These are phyloP conservation scores for Chrysomallon squamiferum DNA, from an alignment of 1,140 invertebrate species.

Conservation along the genomic window DNA sequence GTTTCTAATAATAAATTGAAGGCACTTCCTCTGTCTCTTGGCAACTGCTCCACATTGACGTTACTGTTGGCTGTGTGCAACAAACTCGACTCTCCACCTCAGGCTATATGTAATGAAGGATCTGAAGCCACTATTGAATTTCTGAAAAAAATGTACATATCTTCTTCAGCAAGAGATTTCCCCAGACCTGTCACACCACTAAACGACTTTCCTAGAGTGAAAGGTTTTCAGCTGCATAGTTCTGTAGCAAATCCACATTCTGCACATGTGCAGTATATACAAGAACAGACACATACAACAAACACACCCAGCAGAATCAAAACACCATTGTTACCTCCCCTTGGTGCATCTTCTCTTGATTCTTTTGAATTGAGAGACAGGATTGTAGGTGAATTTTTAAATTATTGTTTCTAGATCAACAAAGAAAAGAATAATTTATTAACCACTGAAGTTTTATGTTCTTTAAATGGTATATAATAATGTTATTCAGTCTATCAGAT, in stretches of 20 bases:
- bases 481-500: not conserved
- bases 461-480: not conserved
- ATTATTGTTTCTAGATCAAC: no score
- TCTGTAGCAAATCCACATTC: slow-evolving; percentile 59
- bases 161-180: slow-evolving; percentile 14
- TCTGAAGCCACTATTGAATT: slow-evolving; percentile 53
- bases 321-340: slow-evolving; percentile 60
- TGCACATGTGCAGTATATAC: slow-evolving; percentile 59
- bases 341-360: slow-evolving; percentile 46
- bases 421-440: not conserved
- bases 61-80: slow-evolving; percentile 56
- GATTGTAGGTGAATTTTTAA: slow-evolving; percentile 56
- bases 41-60: slow-evolving; percentile 39
- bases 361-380: slow-evolving; percentile 54
- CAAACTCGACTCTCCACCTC: slow-evolving; percentile 50
- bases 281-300: slow-evolving; percentile 61
- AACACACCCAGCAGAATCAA: slow-evolving; percentile 60
- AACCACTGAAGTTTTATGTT: not conserved
- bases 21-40: slow-evolving; percentile 53
- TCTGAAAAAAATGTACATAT: slow-evolving; percentile 46
- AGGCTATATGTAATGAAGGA: slow-evolving; percentile 57
- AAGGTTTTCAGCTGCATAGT: slow-evolving; percentile 54
- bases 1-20: slow-evolving; percentile 59
- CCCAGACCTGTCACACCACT: slow-evolving; percentile 18
- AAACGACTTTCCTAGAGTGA: slow-evolving; percentile 55